These are phyloP conservation scores for Xyrichtys novacula DNA, from an alignment of 2,797 vertebrate species.

Conservation along the genomic window DNA sequence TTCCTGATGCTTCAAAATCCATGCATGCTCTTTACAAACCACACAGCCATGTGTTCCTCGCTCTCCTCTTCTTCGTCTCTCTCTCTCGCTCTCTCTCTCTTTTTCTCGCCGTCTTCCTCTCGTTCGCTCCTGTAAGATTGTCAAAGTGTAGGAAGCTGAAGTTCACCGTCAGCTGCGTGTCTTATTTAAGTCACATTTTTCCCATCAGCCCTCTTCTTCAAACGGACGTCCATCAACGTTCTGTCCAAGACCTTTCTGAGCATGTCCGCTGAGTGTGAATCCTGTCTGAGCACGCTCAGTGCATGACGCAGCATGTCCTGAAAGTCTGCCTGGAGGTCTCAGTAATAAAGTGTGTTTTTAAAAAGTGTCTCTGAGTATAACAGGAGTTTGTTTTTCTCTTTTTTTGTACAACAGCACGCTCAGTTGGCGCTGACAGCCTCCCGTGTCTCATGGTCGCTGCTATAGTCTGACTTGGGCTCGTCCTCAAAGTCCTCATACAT, in stretches of 20 bases:
- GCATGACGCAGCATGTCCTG: constrained; percentile 46
- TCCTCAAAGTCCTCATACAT: constrained; percentile 99
- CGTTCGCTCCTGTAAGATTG: constrained; percentile 66
- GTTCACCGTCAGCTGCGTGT: constrained; percentile 46
- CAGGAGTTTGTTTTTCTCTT: constrained; percentile 36
- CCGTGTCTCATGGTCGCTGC: constrained; percentile 95
- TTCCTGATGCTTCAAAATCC: constrained; percentile 91
- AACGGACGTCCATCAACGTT: constrained; percentile 78
- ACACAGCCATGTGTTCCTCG: constrained; percentile 61
- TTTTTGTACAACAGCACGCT: constrained; percentile 76
- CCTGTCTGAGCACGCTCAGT: constrained; percentile 44
- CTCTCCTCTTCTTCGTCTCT: constrained; percentile 42
- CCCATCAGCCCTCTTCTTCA: constrained; percentile 39
- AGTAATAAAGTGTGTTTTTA: constrained; percentile 61
- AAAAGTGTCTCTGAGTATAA: constrained; percentile 60
- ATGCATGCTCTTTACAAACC: constrained; percentile 90
- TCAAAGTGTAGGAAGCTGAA: constrained; percentile 60
- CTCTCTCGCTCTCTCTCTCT: constrained; percentile 21
- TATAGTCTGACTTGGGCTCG: constrained; percentile 99
- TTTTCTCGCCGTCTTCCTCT: constrained; percentile 41
- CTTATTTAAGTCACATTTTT: constrained; percentile 26
- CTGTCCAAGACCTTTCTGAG: constrained; percentile 36
- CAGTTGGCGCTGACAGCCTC: constrained; percentile 96
- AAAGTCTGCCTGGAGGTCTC: constrained; percentile 59
- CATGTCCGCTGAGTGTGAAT: constrained; percentile 33